Evolutionary conservation across 1,140 invertebrate species (phyloP).

Genomic region (Muscidifurax raptorellus): DNA sequence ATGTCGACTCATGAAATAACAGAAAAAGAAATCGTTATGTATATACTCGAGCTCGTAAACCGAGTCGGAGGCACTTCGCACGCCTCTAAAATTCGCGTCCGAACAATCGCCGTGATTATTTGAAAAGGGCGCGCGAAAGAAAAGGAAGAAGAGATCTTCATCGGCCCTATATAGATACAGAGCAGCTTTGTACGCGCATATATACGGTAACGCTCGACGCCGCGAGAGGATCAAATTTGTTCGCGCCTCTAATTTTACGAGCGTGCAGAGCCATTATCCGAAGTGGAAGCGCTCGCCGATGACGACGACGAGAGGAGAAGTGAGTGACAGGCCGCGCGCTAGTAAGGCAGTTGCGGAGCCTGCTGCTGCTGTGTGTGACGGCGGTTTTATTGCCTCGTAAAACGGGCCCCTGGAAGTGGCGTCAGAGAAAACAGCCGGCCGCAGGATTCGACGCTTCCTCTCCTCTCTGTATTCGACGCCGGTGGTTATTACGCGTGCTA

Average conservation of each 20-base stretch:
- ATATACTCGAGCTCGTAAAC: neutral
- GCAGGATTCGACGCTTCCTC: neutral
- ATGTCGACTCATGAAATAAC: neutral
- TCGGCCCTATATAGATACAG: neutral
- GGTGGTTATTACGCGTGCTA: neutral
- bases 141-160: neutral
- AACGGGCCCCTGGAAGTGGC: constrained; percentile 64
- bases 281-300: constrained; percentile 69
- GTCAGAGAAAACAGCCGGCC: constrained; percentile 69
- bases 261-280: constrained; percentile 71
- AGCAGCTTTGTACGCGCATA: no score
- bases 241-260: constrained; percentile 73
- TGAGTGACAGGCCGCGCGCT: constrained; percentile 25
- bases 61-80: neutral
- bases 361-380: constrained; percentile 65
- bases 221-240: constrained; percentile 71
- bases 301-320: constrained; percentile 48
- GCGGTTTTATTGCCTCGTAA: constrained; percentile 74
- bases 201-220: neutral
- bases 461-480: neutral
- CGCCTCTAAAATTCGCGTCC: neutral
- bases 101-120: neutral
- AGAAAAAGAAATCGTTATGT: constrained; percentile 9
- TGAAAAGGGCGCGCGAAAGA: neutral
- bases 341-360: neutral